A percentile compares a stretch with the other conserved stretches of the same genome.
phyloP scores from a whole-genome alignment of 2,113 vertebrate genomes.

The Myxocyprinus asiaticus region DNA sequence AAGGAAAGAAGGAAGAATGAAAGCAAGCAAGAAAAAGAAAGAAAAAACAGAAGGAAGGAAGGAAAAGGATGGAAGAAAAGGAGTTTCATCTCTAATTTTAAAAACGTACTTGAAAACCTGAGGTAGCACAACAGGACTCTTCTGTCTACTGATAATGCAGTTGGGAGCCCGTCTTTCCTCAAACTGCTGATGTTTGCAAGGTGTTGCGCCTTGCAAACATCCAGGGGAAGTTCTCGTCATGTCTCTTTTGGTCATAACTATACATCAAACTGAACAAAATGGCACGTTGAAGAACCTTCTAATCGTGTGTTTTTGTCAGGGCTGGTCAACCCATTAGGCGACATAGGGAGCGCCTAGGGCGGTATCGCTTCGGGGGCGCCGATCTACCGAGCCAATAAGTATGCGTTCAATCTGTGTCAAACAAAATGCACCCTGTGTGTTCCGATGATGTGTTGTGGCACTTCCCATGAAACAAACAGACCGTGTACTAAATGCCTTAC shows the following conservation, averaged over 20 bases:
- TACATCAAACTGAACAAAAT: conserved; percentile 15
- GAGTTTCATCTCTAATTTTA: neutral
- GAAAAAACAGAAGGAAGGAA: neutral
- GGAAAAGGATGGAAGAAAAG: neutral
- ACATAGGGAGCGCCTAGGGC: too few species aligned
- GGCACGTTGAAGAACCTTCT: neutral
- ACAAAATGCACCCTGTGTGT: too few species aligned
- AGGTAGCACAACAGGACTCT: neutral
- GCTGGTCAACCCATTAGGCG: too few species aligned
- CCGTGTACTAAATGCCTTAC: too few species aligned
- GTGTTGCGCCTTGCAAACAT: neutral
- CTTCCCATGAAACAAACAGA: too few species aligned
- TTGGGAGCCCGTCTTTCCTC: conserved; percentile 26
- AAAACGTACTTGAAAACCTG: neutral
- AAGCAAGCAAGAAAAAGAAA: neutral
- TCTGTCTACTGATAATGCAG: neutral
- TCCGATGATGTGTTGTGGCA: too few species aligned
- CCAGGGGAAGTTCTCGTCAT: neutral
- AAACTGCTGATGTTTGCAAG: conserved; percentile 43
- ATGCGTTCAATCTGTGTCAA: too few species aligned
- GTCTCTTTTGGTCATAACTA: neutral
- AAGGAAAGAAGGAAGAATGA: neutral
- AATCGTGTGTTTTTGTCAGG: neutral
- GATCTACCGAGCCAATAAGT: too few species aligned
- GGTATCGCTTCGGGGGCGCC: too few species aligned